Evolutionary conservation across 2,113 vertebrate genomes (phyloP), one percentile per base, ranked within the genome.

Genomic region (Ailuropoda melanoleuca): DNA sequence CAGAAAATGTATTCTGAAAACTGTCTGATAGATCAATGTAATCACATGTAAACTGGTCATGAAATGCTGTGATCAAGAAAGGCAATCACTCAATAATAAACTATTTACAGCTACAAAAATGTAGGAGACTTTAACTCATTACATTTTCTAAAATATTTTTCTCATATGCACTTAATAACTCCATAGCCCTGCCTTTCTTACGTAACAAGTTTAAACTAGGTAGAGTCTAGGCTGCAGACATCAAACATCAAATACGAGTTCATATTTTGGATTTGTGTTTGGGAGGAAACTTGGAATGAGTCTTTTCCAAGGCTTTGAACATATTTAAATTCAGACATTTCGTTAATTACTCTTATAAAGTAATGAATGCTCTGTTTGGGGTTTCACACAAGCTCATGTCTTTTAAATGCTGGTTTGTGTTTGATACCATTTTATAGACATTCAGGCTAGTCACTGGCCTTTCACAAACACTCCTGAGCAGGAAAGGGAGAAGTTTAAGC

Each of bases 231-330:
- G 64, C 50, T 60, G 56, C 18, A 81, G 92, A 93, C 56, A 80
- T 89, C 26, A 68, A 83, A 92, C 68, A 66, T 62, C 48, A 83
- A 89, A 80, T 74, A 84, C 43, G 70, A 92, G 50, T 86, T 90
- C 46, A 0, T 60, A 89, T 93, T 97, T 90, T 88, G n/a, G 15
- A 53, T 93, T 66, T 92, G 31, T 74, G 56, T 94, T 92, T 95
- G 85, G 83, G 58, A 92, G 87, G 43, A 96, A 96, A 88, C 82
- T 77, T 86, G 75, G 72, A 94, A 84, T 89, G 58, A 80, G 37
- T 70, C 53, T 70, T 90, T 95, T 84, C 95, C 83, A 96, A 94
- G 75, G 84, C 95, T 98, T 94, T 97, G 95, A 98, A 97, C 92
- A 43, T 93, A 90, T 81, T 93, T 95, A 87, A 95, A 88, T 95